Evolutionary conservation across 2,797 vertebrate species (phyloP).

Genomic region (Manis javanica): DNA sequence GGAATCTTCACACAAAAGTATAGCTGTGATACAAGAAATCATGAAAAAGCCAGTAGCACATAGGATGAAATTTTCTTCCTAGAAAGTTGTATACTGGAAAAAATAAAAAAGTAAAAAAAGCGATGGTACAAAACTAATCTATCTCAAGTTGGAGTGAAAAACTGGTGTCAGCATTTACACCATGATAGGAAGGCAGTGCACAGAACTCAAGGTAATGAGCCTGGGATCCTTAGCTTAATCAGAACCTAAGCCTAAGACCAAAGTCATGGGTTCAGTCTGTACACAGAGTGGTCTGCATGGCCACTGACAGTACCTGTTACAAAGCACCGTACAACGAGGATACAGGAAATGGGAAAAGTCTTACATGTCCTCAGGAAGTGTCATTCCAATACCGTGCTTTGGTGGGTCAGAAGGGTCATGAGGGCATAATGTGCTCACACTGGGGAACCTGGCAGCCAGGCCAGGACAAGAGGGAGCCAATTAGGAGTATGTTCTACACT

Average conservation of each 20-base stretch:
- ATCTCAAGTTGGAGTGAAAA: conserved; percentile 1
- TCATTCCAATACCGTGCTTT: background rate
- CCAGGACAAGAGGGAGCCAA: background rate
- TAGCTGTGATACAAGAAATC: background rate
- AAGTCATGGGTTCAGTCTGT: background rate
- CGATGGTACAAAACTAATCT: background rate
- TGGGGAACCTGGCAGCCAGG: background rate
- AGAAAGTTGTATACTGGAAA: background rate
- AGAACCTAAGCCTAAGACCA: background rate
- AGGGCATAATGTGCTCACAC: background rate
- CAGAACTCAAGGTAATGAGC: background rate
- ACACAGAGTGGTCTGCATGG: background rate
- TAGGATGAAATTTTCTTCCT: background rate
- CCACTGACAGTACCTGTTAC: background rate
- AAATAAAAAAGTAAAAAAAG: background rate
- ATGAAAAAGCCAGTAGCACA: background rate
- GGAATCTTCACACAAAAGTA: conserved; percentile 17
- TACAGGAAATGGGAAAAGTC: background rate
- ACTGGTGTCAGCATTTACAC: background rate
- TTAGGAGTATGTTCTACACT: background rate
- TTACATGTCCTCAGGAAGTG: background rate
- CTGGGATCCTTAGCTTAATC: background rate
- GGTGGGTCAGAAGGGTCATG: background rate
- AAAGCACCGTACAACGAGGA: background rate
- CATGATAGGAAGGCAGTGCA: background rate